A percentile compares a stretch with the other conserved stretches of the same genome.
These are phyloP conservation scores for Toxotes chatareus DNA, from an alignment of 2,113 vertebrate genomes.

Conservation along the genomic window DNA sequence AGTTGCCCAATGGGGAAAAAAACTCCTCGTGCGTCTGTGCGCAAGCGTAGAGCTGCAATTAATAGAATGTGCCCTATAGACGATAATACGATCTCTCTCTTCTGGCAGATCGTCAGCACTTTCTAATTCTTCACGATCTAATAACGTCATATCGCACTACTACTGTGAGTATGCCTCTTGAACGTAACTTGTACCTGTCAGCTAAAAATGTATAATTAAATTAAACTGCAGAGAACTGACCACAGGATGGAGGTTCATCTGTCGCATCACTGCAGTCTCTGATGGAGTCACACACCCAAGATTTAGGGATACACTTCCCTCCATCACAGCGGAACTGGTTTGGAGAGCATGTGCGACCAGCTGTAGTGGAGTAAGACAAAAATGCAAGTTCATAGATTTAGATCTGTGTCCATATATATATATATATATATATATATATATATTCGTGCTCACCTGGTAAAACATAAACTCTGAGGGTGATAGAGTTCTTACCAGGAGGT, in stretches of 20 bases:
- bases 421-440: neutral
- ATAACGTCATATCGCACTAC: too few relatives aligned
- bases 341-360: constrained; percentile 68
- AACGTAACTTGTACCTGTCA: too few relatives aligned
- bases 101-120: too few relatives aligned
- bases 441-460: neutral
- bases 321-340: constrained; percentile 73
- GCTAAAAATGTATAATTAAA: neutral
- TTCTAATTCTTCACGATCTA: too few relatives aligned
- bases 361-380: constrained; percentile 49
- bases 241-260: constrained; percentile 80
- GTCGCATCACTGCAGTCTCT: constrained; percentile 79
- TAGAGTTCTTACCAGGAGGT: neutral
- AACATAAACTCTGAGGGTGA: neutral
- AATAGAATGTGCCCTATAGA: too few relatives aligned
- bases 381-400: neutral
- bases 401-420: neutral
- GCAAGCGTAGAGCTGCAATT: too few relatives aligned
- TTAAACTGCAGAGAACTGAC: constrained; percentile 54
- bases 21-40: too few relatives aligned
- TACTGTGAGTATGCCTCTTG: neutral
- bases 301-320: constrained; percentile 76
- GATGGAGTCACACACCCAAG: constrained; percentile 76
- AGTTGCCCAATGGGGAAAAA: too few relatives aligned
- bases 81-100: too few relatives aligned